phyloP scores from a whole-genome alignment of 2,888 invertebrate genomes.

The Cheilosia vulpina region DNA sequence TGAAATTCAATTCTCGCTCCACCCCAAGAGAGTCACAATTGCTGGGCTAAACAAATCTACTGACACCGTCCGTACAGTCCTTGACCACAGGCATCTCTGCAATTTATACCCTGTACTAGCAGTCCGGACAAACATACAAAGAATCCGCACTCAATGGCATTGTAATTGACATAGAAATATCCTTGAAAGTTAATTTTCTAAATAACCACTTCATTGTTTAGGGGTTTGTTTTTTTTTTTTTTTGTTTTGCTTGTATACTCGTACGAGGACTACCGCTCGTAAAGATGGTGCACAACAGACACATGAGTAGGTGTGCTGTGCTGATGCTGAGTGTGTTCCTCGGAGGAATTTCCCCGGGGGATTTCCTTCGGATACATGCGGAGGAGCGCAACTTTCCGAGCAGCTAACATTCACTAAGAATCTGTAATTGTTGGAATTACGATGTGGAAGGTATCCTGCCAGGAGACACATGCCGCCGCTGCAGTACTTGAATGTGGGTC shows the following conservation, averaged over 20 bases:
- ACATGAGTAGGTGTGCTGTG: background rate
- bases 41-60: slow-evolving; percentile 30
- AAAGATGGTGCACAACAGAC: slow-evolving; percentile 46
- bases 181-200: slow-evolving; percentile 64
- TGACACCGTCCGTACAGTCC: slow-evolving; percentile 4
- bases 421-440: slow-evolving; percentile 64
- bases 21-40: background rate
- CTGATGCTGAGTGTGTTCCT: background rate
- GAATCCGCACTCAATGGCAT: slow-evolving; percentile 21
- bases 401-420: slow-evolving; percentile 63
- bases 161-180: slow-evolving; percentile 51
- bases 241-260: background rate
- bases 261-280: background rate
- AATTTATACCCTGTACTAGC: slow-evolving; percentile 9
- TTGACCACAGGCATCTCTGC: slow-evolving; percentile 35
- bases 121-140: background rate
- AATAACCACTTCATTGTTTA: slow-evolving; percentile 57
- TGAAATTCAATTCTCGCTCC: slow-evolving; percentile 21
- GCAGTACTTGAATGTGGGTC: slow-evolving; percentile 22
- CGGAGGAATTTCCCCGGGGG: slow-evolving; percentile 10
- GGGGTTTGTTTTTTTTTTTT: slow-evolving; percentile 15
- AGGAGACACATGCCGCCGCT: slow-evolving; percentile 13
- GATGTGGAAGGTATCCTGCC: slow-evolving; percentile 43
- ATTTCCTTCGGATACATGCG: slow-evolving; percentile 44
- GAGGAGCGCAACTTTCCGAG: slow-evolving; percentile 37